These are phyloP conservation scores for Microcaecilia unicolor DNA, from an alignment of 2,797 vertebrate genomes.

Conservation along the genomic window DNA sequence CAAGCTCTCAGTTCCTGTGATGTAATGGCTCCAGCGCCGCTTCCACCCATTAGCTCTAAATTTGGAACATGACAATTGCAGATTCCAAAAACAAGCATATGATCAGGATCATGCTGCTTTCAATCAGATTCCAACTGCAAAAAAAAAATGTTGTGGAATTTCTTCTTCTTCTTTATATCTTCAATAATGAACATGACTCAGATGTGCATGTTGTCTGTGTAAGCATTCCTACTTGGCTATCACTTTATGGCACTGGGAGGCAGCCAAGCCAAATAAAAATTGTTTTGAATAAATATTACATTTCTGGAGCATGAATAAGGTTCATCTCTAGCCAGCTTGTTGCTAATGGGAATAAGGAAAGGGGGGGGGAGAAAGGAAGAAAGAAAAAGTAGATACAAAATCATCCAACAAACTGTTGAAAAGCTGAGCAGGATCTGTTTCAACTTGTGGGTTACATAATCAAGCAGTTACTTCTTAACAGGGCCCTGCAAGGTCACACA, in stretches of 20 bases:
- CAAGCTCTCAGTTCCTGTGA: conserved; percentile 37
- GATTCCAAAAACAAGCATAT: conserved; percentile 37
- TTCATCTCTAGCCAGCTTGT: conserved; percentile 33
- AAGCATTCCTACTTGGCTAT: conserved; percentile 38
- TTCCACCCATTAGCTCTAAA: conserved; percentile 49
- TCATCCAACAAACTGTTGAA: conserved; percentile 23
- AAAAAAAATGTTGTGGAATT: conserved; percentile 13
- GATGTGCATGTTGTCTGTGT: conserved; percentile 38
- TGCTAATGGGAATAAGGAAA: conserved; percentile 41
- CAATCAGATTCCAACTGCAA: conserved; percentile 24
- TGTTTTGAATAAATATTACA: conserved; percentile 41
- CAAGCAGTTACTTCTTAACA: conserved; percentile 23
- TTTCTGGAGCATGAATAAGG: conserved; percentile 35
- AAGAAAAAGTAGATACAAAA: conserved; percentile 34
- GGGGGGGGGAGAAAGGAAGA: too few species aligned
- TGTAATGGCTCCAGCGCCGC: conserved; percentile 41
- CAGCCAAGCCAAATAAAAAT: conserved; percentile 52
- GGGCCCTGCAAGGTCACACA: conserved; percentile 19
- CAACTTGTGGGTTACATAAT: conserved; percentile 27
- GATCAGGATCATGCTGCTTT: conserved; percentile 33
- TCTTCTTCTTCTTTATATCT: conserved; percentile 21
- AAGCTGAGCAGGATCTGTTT: conserved; percentile 32
- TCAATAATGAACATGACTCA: conserved; percentile 49
- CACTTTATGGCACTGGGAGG: conserved; percentile 32
- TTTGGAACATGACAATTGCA: conserved; percentile 49